A percentile compares a stretch with the other conserved stretches of the same genome.
Evolutionary conservation across 2,113 vertebrate genomes (phyloP).

Genomic region (Limnothrissa miodon): DNA sequence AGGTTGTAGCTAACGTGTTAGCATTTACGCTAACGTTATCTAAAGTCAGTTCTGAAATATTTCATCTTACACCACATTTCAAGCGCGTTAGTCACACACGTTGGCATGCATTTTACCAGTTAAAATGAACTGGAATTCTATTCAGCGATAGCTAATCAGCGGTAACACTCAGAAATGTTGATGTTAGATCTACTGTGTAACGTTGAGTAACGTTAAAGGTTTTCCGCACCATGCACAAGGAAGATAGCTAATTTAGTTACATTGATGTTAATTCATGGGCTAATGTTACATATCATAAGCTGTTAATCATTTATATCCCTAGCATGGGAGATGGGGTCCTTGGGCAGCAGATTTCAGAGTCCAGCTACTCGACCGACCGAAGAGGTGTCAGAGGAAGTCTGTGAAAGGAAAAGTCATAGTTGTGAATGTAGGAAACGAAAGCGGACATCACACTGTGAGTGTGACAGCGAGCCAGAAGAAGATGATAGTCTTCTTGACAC

Average conservation of each 20-base stretch:
- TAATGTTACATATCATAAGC: no score
- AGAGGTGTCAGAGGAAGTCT: conserved; percentile 53
- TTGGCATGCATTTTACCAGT: no score
- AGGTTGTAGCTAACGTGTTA: not conserved
- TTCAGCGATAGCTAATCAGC: not conserved
- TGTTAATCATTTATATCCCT: not conserved
- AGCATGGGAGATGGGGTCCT: conserved; percentile 62
- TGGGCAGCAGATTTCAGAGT: conserved; percentile 69
- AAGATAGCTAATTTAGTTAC: not conserved
- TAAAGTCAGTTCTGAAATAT: not conserved
- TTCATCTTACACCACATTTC: not conserved
- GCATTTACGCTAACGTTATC: not conserved
- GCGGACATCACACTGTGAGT: conserved; percentile 71
- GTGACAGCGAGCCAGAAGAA: conserved; percentile 71
- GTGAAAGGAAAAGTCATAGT: conserved; percentile 52
- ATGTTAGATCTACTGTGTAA: not conserved
- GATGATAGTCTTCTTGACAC: conserved; percentile 74
- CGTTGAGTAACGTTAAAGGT: not conserved
- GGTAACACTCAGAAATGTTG: not conserved
- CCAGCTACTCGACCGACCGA: conserved; percentile 54
- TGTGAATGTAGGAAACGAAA: conserved; percentile 79
- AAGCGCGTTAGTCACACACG: no score
- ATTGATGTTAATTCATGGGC: not conserved
- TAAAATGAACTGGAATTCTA: no score
- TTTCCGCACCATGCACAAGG: not conserved